Base-by-base conservation (phyloP, 1,140 invertebrate genomes). In the Aporrectodea caliginosa region DNA sequence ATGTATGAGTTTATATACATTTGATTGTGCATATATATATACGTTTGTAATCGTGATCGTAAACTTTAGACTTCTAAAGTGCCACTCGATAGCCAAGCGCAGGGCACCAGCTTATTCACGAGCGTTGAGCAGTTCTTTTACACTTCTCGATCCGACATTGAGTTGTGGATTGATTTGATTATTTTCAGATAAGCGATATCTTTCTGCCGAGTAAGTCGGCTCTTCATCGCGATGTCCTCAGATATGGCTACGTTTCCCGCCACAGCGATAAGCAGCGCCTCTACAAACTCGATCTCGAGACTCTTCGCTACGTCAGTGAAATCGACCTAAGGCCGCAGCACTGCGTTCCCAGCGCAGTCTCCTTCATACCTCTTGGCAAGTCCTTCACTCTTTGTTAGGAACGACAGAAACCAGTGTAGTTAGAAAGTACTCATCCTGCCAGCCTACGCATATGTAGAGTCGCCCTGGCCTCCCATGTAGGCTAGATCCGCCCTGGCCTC, bases 321-420 rank as follows among this genome's bases (percentile, higher is more conserved):
- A 91, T 94, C 1, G 93, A 94, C 87, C 87, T 94, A 27, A 91
- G 92, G 0, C 90, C 90, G 2, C 93, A 93, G 87, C 93, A 93
- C 84, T 94, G 93, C 86, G 92, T 93, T 1, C 93, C 93, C 0
- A 88, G 90, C 35, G 88, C 90, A 80, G 89, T 93, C 69, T 91
- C 92, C 83, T 94, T 93, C 86, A 92, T 93, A 0, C 91, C 93
- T 30, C 86, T 94, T 43, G 93, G 93, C 93, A 88, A 92, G 91
- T 90, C 83, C 35, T 58, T 58, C 6, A 58, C 22, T 58, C 22
- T 58, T 58, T 58, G 22, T 58, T 58, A 58, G n/a, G n/a, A n/a
- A n/a, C n/a, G n/a, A n/a, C n/a, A n/a, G n/a, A n/a, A n/a, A n/a
- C n/a, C n/a, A n/a, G n/a, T n/a, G n/a, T n/a, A n/a, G n/a, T n/a